phyloP scores from a whole-genome alignment of 2,113 vertebrate species.

The Eonycteris spelaea region DNA sequence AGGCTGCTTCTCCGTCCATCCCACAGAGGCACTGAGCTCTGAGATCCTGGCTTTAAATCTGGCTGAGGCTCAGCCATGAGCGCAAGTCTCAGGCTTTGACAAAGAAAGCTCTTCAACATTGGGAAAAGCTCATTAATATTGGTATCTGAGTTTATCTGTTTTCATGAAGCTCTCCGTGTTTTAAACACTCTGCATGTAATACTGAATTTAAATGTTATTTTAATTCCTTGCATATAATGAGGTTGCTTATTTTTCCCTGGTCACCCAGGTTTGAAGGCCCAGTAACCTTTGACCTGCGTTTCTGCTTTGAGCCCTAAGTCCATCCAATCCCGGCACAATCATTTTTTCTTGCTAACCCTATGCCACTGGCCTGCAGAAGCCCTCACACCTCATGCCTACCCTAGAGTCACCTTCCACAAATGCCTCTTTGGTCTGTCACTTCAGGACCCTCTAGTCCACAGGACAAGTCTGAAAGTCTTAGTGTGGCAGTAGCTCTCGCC shows the following conservation, averaged over 20 bases:
- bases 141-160: neutral
- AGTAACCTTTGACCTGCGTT: neutral
- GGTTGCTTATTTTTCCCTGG: neutral
- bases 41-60: neutral
- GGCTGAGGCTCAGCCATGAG: neutral
- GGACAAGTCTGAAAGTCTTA: neutral
- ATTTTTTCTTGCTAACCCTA: neutral
- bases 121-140: neutral
- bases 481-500: neutral
- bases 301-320: neutral
- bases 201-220: conserved; percentile 28
- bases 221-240: neutral
- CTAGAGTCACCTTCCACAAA: neutral
- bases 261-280: neutral
- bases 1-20: neutral
- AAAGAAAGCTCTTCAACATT: neutral
- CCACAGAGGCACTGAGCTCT: neutral
- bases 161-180: neutral
- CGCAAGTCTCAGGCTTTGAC: neutral
- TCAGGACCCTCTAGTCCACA: neutral
- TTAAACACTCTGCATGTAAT: neutral
- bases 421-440: neutral
- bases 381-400: neutral
- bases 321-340: neutral
- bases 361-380: neutral